Base-by-base conservation (phyloP, 2,797 vertebrate genomes). In the Vipera ursinii region DNA sequence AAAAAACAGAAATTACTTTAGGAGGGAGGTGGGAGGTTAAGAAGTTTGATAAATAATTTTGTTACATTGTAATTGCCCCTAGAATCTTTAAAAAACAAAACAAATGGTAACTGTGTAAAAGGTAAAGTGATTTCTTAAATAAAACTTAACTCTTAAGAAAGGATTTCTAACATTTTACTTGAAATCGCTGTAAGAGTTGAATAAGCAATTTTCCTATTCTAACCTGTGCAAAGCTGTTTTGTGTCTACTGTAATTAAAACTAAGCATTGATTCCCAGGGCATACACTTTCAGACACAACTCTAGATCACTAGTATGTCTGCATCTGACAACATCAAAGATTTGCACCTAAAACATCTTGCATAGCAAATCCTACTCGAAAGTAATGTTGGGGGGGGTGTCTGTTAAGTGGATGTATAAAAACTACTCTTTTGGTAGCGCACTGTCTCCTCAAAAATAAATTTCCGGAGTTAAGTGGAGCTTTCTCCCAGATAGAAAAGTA, bases 11-110 rank as follows among this genome's bases (percentile, higher is more conserved):
- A 91, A 28, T 17, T 32, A 8, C 26, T 86, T 89, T 14, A 38
- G 6, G 28, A 12, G 63, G 26, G 2, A 65, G 1, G 13, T n/a
- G 28, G 28, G 12, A 14, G 28, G 4, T 65, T 65, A 65, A n/a
- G 63, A n/a, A 1, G 12, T n/a, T n/a, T 65, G 51, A 53, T 8
- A 60, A 6, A 17, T 73, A 73, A 73, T 12, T 48, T 48, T 24
- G 9, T 82, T 82, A 93, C 94, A 95, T 92, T 91, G 93, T 95
- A 95, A 61, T 94, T 78, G 93, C 91, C 32, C 86, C 88, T 93
- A 91, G 87, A 92, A 93, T 95, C 87, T 93, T 44, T 89, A 92
- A 93, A 63, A 95, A 96, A 89, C 93, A 88, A 88, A 95, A 91
- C 38, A 65, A 94, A 93, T 91, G 57, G 89, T 65, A 90, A 55